Evolutionary conservation across 2,113 vertebrate species (phyloP), one percentile per base, ranked within the genome.

Genomic region (Hiodon alosoides): DNA sequence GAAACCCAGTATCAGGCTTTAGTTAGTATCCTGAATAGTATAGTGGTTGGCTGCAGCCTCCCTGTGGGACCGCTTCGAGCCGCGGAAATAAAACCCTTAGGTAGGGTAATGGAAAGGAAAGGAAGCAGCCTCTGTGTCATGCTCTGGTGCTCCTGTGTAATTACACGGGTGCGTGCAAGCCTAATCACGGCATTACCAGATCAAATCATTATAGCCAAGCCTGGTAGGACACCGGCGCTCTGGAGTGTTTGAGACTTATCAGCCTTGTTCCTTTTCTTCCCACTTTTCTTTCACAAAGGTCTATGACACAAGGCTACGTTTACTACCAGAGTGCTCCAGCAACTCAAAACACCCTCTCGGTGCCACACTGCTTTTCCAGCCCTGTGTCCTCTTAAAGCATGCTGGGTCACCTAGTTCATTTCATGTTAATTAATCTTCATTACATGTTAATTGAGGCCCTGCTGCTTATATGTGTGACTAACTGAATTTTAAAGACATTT

Each of bases 151-250:
- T 53, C 17, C 11, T 1, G 17, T 48, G 64, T 50, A 67, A 74
- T 74, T 74, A 48, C 61, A 57, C 53, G 65, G 64, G 53, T 67
- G 51, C 52, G 46, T 50, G 73, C 10, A 50, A 57, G 48, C 60
- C 51, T 73, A 73, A 53, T 55, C 51, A 50, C 5, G 11, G 72
- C 50, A 14, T 50, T 67, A 74, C 64, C 17, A 11, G 53, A 67
- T 10, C 64, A 58, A 58, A 74, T 74, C 62, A 58, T 17, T 16
- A 5, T 53, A 58, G 53, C 31, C 73, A 9, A 50, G 64, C 53
- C 62, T 13, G 10, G 17, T 16, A 5, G 8, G 50, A 59, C 57
- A 16, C n/a, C 11, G 53, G 31, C 2, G 13, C 64, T 50, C 69
- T 4, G 54, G 13, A 7, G 14, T 67, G 7, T 59, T 53, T 31